phyloP scores from a whole-genome alignment of 2,888 invertebrate species.

The Gandaritis pyraliata region DNA sequence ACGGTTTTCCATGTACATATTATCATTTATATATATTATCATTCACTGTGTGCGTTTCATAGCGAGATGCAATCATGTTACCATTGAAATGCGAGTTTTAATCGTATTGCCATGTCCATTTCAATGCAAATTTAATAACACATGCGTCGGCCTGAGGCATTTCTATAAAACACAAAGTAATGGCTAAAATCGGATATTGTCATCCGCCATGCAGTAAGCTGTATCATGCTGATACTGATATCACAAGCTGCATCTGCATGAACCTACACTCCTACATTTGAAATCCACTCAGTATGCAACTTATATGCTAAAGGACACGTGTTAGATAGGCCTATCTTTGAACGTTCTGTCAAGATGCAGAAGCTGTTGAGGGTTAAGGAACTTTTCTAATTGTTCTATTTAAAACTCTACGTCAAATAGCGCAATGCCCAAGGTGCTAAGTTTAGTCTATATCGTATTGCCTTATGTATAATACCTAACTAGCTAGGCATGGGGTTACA shows the following conservation, averaged over 20 bases:
- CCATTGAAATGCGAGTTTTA: constrained; percentile 50
- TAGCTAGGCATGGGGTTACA: constrained; percentile 9
- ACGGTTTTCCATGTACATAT: constrained; percentile 53
- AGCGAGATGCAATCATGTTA: constrained; percentile 64
- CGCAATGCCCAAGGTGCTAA: constrained; percentile 24
- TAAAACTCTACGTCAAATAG: constrained; percentile 21
- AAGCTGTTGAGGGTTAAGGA: constrained; percentile 37
- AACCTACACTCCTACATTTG: constrained; percentile 49
- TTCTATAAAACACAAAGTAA: constrained; percentile 79
- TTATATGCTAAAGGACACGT: constrained; percentile 26
- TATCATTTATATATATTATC: constrained; percentile 49
- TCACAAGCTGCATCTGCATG: constrained; percentile 72
- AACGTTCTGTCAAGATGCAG: constrained; percentile 27
- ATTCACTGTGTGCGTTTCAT: constrained; percentile 63
- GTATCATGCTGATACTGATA: constrained; percentile 79
- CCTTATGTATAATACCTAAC: constrained; percentile 10
- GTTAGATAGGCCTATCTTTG: constrained; percentile 29
- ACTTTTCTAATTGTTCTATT: constrained; percentile 32
- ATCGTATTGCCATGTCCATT: constrained; percentile 61
- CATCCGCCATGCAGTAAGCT: constrained; percentile 83
- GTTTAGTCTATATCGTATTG: constrained; percentile 16
- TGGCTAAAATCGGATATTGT: constrained; percentile 75
- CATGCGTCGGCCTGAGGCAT: constrained; percentile 83
- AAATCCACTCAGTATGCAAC: constrained; percentile 20
- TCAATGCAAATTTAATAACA: constrained; percentile 61